A percentile compares a stretch with the other conserved stretches of the same genome.
Conservation (phyloP, 2,113 vertebrate species). For the Hypocryptadius cinnamomeus region DNA sequence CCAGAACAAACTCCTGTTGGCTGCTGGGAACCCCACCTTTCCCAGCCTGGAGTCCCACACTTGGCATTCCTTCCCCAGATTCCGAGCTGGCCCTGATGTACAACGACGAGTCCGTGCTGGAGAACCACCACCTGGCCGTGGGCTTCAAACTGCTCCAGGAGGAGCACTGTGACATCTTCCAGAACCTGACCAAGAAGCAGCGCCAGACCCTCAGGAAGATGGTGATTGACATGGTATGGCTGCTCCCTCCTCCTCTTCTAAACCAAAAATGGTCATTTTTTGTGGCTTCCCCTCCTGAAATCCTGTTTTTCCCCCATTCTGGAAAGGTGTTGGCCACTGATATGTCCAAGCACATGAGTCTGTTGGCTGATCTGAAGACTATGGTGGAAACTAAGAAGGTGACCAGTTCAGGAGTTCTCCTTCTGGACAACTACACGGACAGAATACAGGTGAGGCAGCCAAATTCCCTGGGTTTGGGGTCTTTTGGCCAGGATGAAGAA, state of each 20-base stretch:
- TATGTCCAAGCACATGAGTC: constrained; percentile 99
- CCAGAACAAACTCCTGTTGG: neutral
- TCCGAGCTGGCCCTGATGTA: constrained; percentile 98
- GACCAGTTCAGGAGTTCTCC: constrained; percentile 93
- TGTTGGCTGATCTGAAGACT: constrained; percentile 93
- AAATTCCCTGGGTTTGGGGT: accelerated
- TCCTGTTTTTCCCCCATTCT: neutral
- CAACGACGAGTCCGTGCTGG: constrained; percentile 95
- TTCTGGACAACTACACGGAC: constrained; percentile 95
- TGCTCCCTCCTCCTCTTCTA: accelerated
- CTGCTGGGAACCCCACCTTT: neutral
- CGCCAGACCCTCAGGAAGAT: constrained; percentile 90
- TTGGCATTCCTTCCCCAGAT: constrained; percentile 68
- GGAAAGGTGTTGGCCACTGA: constrained; percentile 92
- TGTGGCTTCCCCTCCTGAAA: neutral
- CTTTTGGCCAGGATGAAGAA: neutral
- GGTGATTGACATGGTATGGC: constrained; percentile 94
- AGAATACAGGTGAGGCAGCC: constrained; percentile 85
- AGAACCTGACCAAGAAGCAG: constrained; percentile 96
- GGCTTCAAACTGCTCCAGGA: constrained; percentile 96
- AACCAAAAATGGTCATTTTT: accelerated
- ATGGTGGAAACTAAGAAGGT: constrained; percentile 99
- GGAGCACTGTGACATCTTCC: constrained; percentile 98
- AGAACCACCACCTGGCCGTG: constrained; percentile 96
- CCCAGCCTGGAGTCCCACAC: neutral